These are phyloP conservation scores for Cichladusa arquata DNA, from an alignment of 2,113 vertebrate genomes.

Conservation along the genomic window DNA sequence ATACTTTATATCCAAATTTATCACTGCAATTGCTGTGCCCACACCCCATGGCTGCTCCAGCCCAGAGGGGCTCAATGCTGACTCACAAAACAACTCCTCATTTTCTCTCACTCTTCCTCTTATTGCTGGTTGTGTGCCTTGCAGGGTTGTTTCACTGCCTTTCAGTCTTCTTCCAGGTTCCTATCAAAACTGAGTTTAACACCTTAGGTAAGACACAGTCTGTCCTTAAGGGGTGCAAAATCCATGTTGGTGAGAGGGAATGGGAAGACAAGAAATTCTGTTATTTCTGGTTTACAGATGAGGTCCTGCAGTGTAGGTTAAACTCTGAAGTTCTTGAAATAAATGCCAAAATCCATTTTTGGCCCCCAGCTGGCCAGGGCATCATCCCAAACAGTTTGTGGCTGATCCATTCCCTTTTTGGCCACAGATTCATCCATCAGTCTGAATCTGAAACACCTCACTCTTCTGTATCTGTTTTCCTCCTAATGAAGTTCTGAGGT, in stretches of 20 bases:
- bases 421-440: not conserved
- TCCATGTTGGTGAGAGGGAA: not conserved
- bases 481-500: not conserved
- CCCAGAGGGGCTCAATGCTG: not conserved
- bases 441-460: not conserved
- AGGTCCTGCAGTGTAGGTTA: not conserved
- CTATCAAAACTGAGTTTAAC: not conserved
- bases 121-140: not conserved
- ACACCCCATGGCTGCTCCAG: rapidly evolving
- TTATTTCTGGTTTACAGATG: not conserved
- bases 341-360: not conserved
- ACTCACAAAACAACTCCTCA: not conserved
- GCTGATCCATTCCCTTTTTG: not conserved
- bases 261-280: not conserved
- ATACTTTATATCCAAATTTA: not conserved
- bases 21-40: not conserved
- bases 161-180: not conserved
- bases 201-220: not conserved
- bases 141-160: not conserved
- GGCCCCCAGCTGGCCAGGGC: not conserved
- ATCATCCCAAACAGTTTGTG: not conserved
- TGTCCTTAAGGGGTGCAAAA: not conserved
- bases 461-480: not conserved
- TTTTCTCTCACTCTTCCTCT: not conserved
- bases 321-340: not conserved